Conservation (phyloP, 2,113 vertebrate species). For the Abramis brama region DNA sequence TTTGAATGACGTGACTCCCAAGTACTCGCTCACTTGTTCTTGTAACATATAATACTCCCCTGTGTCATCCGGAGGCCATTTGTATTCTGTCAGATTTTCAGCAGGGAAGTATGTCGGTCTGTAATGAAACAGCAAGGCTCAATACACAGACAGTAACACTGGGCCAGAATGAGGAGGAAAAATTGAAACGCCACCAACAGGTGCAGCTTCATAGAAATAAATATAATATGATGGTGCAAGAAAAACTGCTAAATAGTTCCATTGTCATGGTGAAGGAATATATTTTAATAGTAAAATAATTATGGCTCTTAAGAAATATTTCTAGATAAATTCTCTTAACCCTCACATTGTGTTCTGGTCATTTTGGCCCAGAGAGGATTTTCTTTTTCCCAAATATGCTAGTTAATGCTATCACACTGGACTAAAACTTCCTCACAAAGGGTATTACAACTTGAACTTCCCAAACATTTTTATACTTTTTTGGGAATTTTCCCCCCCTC, state of each 20-base stretch:
- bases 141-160: background rate
- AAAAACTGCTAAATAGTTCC: background rate
- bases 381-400: too few relatives aligned
- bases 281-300: background rate
- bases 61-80: slow-evolving; percentile 95
- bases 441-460: too few relatives aligned
- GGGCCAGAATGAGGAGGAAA: background rate
- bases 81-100: slow-evolving; percentile 97
- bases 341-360: too few relatives aligned
- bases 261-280: background rate
- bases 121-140: slow-evolving; percentile 24
- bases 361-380: too few relatives aligned
- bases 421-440: too few relatives aligned
- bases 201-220: background rate
- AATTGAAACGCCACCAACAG: background rate
- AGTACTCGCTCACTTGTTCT: slow-evolving; percentile 98
- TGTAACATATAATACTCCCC: slow-evolving; percentile 99
- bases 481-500: accelerated
- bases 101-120: slow-evolving; percentile 96
- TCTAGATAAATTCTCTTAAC: background rate
- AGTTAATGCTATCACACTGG: too few relatives aligned
- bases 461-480: too few relatives aligned
- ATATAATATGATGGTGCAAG: background rate
- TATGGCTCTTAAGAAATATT: background rate
- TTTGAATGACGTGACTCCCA: slow-evolving; percentile 98